Base-by-base conservation (phyloP, 2,797 vertebrate genomes). In the Pseudochromis fuscus region DNA sequence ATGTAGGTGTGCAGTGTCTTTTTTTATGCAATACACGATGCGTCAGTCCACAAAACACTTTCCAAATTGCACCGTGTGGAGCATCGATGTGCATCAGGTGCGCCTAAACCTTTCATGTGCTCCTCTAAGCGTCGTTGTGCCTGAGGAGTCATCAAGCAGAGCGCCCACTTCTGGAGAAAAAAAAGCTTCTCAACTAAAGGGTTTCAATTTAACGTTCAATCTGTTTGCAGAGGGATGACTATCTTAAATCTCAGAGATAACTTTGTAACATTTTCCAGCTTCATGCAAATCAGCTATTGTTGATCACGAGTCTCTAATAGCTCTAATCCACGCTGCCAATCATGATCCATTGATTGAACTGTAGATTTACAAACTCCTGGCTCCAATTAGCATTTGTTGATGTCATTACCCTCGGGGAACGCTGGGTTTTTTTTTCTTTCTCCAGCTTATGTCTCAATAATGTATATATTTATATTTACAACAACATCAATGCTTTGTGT, bases 371-470 rank as follows among this genome's bases (percentile, higher is more conserved):
- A 50, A 9, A 50, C 62, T 52, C 49, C 27, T 42, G 49, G 53
- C 40, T 52, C 62, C 27, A 65, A 44, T 48, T 53, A 53, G 49
- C 49, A 31, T 42, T 44, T 33, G 19, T 35, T 52, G 49, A 52
- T 52, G 50, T 28, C 35, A 11, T 6, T 65, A 24, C 38, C 62
- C 27, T 24, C 11, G 51, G 38, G 25, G 49, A 37, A 24, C 23
- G 27, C 6, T 4, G 11, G n/a, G n/a, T n/a, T n/a, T n/a, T n/a
- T n/a, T n/a, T n/a, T n/a, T n/a, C n/a, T n/a, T n/a, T n/a, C n/a
- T n/a, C n/a, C n/a, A n/a, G n/a, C n/a, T n/a, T n/a, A n/a, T n/a
- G n/a, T n/a, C n/a, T n/a, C n/a, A n/a, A n/a, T n/a, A n/a, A n/a
- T n/a, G n/a, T n/a, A n/a, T n/a, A n/a, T n/a, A n/a, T n/a, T n/a